Base-by-base conservation (phyloP, 2,113 vertebrate genomes). In the Amphiprion percula region DNA sequence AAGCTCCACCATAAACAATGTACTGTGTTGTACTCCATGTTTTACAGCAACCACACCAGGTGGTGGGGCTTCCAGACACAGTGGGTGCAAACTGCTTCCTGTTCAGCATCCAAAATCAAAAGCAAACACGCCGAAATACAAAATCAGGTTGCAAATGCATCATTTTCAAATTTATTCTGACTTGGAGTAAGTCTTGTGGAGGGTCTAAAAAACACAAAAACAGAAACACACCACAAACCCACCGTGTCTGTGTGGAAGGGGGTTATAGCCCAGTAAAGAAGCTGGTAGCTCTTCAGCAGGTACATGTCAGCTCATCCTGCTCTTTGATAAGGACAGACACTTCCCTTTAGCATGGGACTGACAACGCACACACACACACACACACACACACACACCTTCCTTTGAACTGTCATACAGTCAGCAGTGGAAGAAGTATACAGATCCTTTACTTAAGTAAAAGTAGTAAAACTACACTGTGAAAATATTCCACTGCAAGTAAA, bases 291-390 rank as follows among this genome's bases (percentile, higher is more conserved):
- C 88, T 78, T 91, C 88, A 90, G 83, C 90, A 92, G 92, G 86
- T 91, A 90, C 75, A 89, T 93, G 93, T 74, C 86, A 89, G 72
- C 84, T 87, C 72, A 81, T 70, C 24, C 80, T 73, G 84, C 82
- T 88, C 92, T 94, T 95, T 94, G 93, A 93, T 94, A 85, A 89
- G 83, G 66, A 84, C 60, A 84, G 80, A 62, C 74, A 90, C 90
- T 94, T 94, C 90, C 93, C 85, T 92, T 94, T 94, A 88, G 79
- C 93, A 92, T 37, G 47, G 49, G 21, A 44, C n/a, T 90, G 93
- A 87, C 85, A 94, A 92, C 71, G 82, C 85, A 81, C 59, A 71
- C 39, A 69, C 77, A 77, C 68, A 47, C 58, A 41, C 41, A 44
- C 39, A 41, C 39, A 92, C 71, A 80, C 85, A 81, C 59, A 71